Conservation (phyloP, 2,113 vertebrate genomes). For the Cyanoramphus novaezelandiae region DNA sequence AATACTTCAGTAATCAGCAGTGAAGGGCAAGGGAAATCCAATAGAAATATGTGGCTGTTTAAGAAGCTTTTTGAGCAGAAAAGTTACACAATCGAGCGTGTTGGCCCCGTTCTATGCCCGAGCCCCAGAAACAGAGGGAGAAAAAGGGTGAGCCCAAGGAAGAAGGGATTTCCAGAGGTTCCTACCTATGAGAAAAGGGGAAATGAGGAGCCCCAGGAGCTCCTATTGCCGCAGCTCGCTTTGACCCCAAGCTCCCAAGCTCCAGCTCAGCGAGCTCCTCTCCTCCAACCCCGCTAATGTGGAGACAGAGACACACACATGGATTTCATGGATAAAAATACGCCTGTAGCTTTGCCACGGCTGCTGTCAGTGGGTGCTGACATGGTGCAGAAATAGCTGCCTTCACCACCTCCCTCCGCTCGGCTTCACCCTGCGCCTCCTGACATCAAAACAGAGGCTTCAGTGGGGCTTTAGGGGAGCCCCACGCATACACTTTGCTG, state of each 20-base stretch:
- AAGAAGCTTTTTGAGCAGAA: slow-evolving; percentile 59
- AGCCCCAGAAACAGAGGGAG: neutral
- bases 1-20: slow-evolving; percentile 55
- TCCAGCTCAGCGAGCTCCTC: neutral
- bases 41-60: slow-evolving; percentile 46
- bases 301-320: rapidly evolving
- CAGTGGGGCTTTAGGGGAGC: rapidly evolving
- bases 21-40: slow-evolving; percentile 55
- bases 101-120: neutral
- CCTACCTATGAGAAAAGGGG: neutral
- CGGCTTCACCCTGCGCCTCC: neutral
- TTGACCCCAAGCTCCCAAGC: neutral
- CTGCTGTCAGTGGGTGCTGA: slow-evolving; percentile 55
- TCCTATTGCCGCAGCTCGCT: rapidly evolving
- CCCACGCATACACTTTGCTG: neutral
- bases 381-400: slow-evolving; percentile 38
- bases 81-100: neutral
- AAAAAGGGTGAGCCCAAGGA: neutral
- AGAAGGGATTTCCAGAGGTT: neutral
- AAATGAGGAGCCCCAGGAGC: neutral
- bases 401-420: neutral
- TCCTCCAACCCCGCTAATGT: rapidly evolving
- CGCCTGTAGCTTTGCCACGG: neutral
- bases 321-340: neutral
- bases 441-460: neutral